A percentile compares a stretch with the other conserved stretches of the same genome.
Evolutionary conservation across 1,140 invertebrate genomes (phyloP).

Genomic region (Diorhabda sublineata): DNA sequence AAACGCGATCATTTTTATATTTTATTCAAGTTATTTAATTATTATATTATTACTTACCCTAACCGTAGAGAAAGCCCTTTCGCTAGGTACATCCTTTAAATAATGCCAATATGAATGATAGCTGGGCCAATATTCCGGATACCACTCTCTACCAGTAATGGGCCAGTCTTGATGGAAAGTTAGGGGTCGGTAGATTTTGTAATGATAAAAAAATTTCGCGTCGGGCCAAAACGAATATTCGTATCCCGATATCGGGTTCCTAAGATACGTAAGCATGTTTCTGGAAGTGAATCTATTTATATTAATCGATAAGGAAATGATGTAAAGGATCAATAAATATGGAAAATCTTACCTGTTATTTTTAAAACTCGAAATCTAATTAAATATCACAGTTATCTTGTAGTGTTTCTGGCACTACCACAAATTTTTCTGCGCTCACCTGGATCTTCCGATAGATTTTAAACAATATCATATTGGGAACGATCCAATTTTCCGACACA

Average conservation of each 20-base stretch:
- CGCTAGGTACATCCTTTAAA: conserved; percentile 29
- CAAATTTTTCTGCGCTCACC: not conserved
- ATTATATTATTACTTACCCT: conserved; percentile 20
- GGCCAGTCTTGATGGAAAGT: conserved; percentile 28
- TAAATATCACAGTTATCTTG: not conserved
- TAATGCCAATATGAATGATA: conserved; percentile 29
- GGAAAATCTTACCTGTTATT: too few species aligned
- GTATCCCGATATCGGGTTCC: conserved; percentile 25
- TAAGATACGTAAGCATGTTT: conserved; percentile 32
- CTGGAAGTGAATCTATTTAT: conserved; percentile 11
- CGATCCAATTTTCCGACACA: not conserved
- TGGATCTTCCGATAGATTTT: not conserved
- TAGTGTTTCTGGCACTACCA: not conserved
- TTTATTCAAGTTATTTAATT: too few species aligned
- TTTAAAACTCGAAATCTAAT: too few species aligned
- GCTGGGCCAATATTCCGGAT: conserved; percentile 31
- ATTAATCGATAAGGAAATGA: not conserved
- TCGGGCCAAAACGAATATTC: conserved; percentile 34
- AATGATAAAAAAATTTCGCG: conserved; percentile 31
- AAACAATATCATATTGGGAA: not conserved
- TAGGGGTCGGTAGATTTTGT: conserved; percentile 32
- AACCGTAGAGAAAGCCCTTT: conserved; percentile 24
- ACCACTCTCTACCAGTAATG: conserved; percentile 26
- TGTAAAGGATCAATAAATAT: too few species aligned
- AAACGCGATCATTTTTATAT: not conserved